Conservation (phyloP, 2,113 vertebrate species). For the Podocnemis expansa region DNA sequence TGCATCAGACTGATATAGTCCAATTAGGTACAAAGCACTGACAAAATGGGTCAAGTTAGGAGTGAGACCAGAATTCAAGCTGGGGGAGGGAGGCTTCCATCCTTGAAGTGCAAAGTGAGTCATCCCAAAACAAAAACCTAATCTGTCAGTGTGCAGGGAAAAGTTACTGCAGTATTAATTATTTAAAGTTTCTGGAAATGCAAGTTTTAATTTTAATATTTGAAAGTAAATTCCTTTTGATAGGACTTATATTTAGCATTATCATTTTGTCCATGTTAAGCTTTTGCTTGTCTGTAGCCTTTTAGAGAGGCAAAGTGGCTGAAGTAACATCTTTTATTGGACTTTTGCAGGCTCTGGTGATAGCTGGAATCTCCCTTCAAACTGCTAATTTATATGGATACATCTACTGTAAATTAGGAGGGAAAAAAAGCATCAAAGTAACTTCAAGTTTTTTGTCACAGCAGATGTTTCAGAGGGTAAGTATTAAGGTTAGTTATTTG, state of each 20-base stretch:
- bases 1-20: neutral
- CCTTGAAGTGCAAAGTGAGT: neutral
- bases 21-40: neutral
- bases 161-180: neutral
- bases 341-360: slow-evolving; percentile 80
- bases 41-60: neutral
- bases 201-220: neutral
- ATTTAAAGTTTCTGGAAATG: neutral
- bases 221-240: neutral
- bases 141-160: neutral
- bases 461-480: slow-evolving; percentile 81
- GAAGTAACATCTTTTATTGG: neutral
- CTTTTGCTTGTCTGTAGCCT: neutral
- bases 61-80: neutral
- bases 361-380: slow-evolving; percentile 88
- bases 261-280: neutral
- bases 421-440: slow-evolving; percentile 66
- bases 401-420: slow-evolving; percentile 85
- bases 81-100: neutral
- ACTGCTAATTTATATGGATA: slow-evolving; percentile 88
- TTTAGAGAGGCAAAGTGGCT: neutral
- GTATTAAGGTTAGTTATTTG: neutral
- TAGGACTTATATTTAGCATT: fast-evolving
- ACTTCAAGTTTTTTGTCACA: slow-evolving; percentile 72
- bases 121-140: neutral